phyloP scores from a whole-genome alignment of 2,888 invertebrate genomes.

The Creontiades dilutus region DNA sequence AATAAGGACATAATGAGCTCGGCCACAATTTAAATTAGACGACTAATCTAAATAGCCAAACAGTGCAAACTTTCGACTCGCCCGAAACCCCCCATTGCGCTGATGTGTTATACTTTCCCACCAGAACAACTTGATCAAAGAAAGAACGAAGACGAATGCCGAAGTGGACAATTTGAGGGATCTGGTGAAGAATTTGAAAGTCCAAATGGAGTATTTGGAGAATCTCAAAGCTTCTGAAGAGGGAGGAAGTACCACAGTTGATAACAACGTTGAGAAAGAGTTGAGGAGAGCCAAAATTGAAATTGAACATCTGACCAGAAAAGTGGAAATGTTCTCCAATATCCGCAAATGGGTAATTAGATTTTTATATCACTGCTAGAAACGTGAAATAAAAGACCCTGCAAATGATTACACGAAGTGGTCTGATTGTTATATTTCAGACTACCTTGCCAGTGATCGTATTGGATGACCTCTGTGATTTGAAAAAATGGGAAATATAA shows the following conservation, averaged over 20 bases:
- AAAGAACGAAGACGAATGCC: slow-evolving; percentile 26
- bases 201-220: slow-evolving; percentile 60
- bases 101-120: neutral
- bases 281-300: slow-evolving; percentile 47
- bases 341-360: slow-evolving; percentile 40
- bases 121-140: slow-evolving; percentile 37
- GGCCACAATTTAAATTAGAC: no score
- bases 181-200: slow-evolving; percentile 60
- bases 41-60: no score
- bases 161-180: slow-evolving; percentile 67
- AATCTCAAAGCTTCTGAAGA: neutral
- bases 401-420: no score
- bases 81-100: no score
- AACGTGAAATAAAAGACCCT: no score
- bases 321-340: slow-evolving; percentile 55
- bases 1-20: no score
- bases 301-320: slow-evolving; percentile 47
- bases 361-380: no score
- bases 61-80: no score
- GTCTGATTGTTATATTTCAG: no score
- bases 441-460: no score
- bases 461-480: no score
- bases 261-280: neutral
- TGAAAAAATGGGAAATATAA: no score
- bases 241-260: neutral